These are phyloP conservation scores for Psittacara wagleri DNA, from an alignment of 2,113 vertebrate genomes.

Conservation along the genomic window DNA sequence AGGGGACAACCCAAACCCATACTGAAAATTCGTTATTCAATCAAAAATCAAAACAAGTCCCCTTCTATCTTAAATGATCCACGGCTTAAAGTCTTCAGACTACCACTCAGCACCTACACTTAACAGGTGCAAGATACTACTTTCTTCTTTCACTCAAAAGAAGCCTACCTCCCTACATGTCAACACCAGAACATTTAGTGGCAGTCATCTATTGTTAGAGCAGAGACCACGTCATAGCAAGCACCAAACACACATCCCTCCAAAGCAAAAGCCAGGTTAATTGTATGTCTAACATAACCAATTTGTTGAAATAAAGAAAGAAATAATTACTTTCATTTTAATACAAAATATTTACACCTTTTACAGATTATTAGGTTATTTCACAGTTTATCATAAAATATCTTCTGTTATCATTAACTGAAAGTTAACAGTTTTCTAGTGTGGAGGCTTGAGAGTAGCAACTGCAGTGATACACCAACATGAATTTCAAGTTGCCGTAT, in stretches of 20 bases:
- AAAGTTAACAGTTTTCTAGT: slow-evolving; percentile 18
- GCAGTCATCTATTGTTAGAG: not conserved
- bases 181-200: not conserved
- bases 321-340: slow-evolving; percentile 1
- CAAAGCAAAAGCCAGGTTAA: slow-evolving; percentile 9
- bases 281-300: not conserved
- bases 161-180: not conserved
- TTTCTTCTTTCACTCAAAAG: not conserved
- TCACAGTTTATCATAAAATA: slow-evolving; percentile 19
- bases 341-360: slow-evolving; percentile 19
- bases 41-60: not conserved
- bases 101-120: rapidly evolving
- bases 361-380: slow-evolving; percentile 8
- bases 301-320: not conserved
- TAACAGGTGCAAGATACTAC: not conserved
- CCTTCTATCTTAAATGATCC: not conserved
- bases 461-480: slow-evolving; percentile 22
- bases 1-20: not conserved
- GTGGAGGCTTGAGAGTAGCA: not conserved
- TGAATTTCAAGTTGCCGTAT: slow-evolving; percentile 42
- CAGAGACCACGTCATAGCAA: not conserved
- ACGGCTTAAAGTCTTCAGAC: not conserved
- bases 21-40: not conserved
- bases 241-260: not conserved
- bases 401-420: not conserved